These are phyloP conservation scores for Suncus etruscus DNA, from an alignment of 2,113 vertebrate genomes.

Conservation along the genomic window DNA sequence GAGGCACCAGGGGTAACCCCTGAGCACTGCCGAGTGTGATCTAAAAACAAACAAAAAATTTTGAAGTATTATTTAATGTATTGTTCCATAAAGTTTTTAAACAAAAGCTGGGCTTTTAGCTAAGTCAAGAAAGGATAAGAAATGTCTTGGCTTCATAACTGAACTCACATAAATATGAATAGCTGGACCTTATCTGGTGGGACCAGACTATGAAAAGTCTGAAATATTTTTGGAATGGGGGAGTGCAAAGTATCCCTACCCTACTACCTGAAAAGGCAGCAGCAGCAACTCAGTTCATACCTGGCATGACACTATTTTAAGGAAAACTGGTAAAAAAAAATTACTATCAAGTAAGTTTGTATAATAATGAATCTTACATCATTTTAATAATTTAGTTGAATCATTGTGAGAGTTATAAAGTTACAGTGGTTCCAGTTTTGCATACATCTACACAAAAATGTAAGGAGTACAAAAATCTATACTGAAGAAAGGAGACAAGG, in stretches of 20 bases:
- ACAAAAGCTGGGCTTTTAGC: conserved; percentile 31
- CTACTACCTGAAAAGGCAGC: too few relatives aligned
- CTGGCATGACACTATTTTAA: conserved; percentile 42
- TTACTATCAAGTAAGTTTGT: conserved; percentile 50
- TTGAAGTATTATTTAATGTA: conserved; percentile 34
- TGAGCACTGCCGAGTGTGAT: too few relatives aligned
- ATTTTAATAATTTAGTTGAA: too few relatives aligned
- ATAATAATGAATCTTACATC: background rate
- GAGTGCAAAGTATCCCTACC: too few relatives aligned
- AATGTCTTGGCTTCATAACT: too few relatives aligned
- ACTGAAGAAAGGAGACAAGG: background rate
- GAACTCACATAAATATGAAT: too few relatives aligned
- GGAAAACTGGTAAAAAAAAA: conserved; percentile 21
- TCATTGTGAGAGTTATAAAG: too few relatives aligned
- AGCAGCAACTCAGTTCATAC: background rate
- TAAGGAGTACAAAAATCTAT: background rate
- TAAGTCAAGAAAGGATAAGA: conserved; percentile 2
- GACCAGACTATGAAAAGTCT: too few relatives aligned
- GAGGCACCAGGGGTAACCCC: too few relatives aligned
- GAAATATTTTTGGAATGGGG: too few relatives aligned
- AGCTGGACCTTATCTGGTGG: too few relatives aligned
- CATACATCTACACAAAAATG: background rate
- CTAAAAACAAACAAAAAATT: too few relatives aligned
- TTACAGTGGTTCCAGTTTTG: background rate
- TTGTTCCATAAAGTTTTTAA: conserved; percentile 41